phyloP scores from a whole-genome alignment of 1,140 invertebrate species.

The Megathymus violae region DNA sequence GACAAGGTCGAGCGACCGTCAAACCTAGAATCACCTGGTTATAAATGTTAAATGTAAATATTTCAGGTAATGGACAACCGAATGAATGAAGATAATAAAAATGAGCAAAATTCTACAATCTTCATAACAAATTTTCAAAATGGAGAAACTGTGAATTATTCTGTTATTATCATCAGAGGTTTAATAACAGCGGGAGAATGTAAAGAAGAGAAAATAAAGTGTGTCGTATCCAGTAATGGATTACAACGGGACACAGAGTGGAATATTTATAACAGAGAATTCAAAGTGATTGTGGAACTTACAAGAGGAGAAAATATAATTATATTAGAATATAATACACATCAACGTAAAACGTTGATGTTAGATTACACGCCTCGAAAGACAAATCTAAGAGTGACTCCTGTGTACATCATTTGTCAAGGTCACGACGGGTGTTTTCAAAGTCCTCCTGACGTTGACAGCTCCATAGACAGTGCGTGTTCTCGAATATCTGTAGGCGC shows the following conservation, averaged over 20 bases:
- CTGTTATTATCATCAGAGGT: conserved; percentile 77
- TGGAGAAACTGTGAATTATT: conserved; percentile 78
- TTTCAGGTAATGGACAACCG: conserved; percentile 82
- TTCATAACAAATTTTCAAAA: conserved; percentile 80
- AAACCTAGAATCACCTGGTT: conserved; percentile 10
- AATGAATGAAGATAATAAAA: conserved; percentile 66
- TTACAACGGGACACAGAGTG: conserved; percentile 62
- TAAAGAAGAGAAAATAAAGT: conserved; percentile 73
- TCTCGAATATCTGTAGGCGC: conserved; percentile 90
- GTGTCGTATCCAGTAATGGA: conserved; percentile 59
- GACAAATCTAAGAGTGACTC: conserved; percentile 83
- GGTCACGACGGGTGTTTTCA: conserved; percentile 92
- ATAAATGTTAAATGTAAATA: conserved; percentile 32
- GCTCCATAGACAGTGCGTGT: conserved; percentile 89
- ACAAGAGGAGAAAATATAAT: conserved; percentile 76
- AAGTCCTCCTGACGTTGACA: conserved; percentile 87
- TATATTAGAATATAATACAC: conserved; percentile 61
- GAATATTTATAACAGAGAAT: conserved; percentile 79
- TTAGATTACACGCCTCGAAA: conserved; percentile 76
- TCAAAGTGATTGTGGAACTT: conserved; percentile 77
- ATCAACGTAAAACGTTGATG: conserved; percentile 60
- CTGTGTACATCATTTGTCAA: conserved; percentile 90
- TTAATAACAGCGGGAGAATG: conserved; percentile 73
- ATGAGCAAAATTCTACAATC: conserved; percentile 71
- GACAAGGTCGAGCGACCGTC: conserved; percentile 34